A percentile compares a stretch with the other conserved stretches of the same genome.
Conservation (phyloP, 2,113 vertebrate species). For the Nesogale talazaci region DNA sequence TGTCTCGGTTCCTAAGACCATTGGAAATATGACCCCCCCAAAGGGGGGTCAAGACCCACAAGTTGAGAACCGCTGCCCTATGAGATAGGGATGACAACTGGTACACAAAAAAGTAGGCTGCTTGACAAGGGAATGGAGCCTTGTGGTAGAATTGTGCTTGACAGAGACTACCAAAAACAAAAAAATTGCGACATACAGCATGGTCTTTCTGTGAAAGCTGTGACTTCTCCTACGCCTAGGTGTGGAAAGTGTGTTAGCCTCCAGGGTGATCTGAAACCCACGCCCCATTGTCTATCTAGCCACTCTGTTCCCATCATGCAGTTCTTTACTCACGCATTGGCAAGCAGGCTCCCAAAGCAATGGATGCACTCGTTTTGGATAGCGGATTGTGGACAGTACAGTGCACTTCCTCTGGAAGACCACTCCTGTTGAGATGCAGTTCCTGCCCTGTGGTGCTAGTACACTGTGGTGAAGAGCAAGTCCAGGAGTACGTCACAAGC, state of each 20-base stretch:
- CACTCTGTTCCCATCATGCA: background rate
- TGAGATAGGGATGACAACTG: background rate
- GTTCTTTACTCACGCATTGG: background rate
- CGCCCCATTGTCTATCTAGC: too few relatives aligned
- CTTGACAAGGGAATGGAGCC: background rate
- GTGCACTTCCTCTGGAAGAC: fast-evolving
- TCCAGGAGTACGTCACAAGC: fast-evolving
- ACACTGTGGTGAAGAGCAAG: background rate
- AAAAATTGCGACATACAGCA: too few relatives aligned
- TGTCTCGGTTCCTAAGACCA: too few relatives aligned
- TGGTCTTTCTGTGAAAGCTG: background rate
- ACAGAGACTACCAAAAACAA: background rate
- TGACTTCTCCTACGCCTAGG: background rate
- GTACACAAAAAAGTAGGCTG: background rate
- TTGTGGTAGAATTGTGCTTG: background rate
- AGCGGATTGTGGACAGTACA: fast-evolving
- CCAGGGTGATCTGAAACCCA: background rate
- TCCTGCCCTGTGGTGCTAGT: fast-evolving
- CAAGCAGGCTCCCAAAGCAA: fast-evolving
- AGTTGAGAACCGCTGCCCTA: too few relatives aligned
- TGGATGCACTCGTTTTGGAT: fast-evolving
- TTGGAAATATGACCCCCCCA: too few relatives aligned
- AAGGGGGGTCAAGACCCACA: too few relatives aligned
- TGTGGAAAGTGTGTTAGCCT: background rate
- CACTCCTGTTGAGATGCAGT: fast-evolving